Conservation (phyloP, 2,113 vertebrate species). For the Notarius lentiginosus region DNA sequence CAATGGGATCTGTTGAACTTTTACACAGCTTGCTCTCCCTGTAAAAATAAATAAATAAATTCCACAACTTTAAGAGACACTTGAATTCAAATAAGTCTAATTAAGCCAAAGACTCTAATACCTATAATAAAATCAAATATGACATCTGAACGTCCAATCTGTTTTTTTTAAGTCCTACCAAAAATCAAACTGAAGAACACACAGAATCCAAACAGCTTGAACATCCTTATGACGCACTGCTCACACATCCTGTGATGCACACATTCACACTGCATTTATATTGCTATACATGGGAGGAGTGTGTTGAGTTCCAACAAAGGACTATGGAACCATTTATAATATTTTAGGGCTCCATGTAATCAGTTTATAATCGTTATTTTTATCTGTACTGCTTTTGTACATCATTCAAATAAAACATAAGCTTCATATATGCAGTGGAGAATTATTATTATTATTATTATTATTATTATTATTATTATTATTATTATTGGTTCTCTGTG, state of each 20-base stretch:
- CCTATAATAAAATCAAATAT: no score
- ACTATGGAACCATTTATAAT: background rate
- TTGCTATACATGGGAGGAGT: background rate
- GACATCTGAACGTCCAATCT: background rate
- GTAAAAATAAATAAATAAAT: background rate
- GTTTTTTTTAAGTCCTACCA: slow-evolving; percentile 1
- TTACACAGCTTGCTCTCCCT: slow-evolving; percentile 35
- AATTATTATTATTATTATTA: no score
- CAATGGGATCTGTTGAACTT: slow-evolving; percentile 33
- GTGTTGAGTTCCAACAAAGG: background rate
- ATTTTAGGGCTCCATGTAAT: background rate
- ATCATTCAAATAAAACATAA: background rate
- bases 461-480: no score
- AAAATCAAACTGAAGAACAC: slow-evolving; percentile 13
- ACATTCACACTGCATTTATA: background rate
- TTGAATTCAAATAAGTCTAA: background rate
- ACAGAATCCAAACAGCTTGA: background rate
- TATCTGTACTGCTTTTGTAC: background rate
- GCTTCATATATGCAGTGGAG: background rate
- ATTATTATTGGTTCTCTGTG: background rate
- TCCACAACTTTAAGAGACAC: background rate
- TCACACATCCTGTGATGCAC: background rate
- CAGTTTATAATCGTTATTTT: background rate
- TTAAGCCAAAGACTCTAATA: background rate
- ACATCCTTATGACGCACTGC: background rate